Conservation (phyloP, 2,888 invertebrate genomes). For the Acanthopleura granulata region DNA sequence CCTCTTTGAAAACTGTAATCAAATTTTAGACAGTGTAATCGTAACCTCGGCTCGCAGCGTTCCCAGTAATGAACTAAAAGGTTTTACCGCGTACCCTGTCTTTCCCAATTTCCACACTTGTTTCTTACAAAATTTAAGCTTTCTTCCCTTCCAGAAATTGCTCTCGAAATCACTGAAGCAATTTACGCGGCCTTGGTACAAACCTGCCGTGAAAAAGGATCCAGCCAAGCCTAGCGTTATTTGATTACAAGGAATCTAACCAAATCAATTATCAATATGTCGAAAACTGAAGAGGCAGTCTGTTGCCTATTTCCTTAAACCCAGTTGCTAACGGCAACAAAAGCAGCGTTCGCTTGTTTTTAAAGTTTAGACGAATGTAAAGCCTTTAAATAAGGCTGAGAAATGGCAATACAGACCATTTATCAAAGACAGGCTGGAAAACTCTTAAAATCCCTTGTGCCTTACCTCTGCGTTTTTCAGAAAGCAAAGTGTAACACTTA, state of each 20-base stretch:
- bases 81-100: conserved; percentile 6
- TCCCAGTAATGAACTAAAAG: conserved; percentile 12
- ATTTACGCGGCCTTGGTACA: background rate
- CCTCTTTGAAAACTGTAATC: conserved; percentile 14
- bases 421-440: too few relatives aligned
- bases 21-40: conserved; percentile 13
- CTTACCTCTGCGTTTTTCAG: too few relatives aligned
- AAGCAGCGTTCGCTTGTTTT: conserved; percentile 4
- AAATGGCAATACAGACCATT: too few relatives aligned
- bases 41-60: background rate
- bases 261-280: conserved; percentile 12
- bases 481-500: too few relatives aligned
- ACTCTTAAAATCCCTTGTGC: too few relatives aligned
- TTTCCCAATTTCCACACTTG: background rate
- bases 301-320: conserved; percentile 7
- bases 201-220: conserved; percentile 15
- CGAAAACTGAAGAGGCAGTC: background rate
- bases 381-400: too few relatives aligned
- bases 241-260: conserved; percentile 8
- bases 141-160: background rate
- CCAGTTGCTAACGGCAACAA: background rate
- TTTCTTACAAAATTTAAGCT: conserved; percentile 14
- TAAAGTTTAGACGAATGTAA: background rate
- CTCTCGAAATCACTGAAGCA: background rate
- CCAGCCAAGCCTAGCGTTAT: background rate